phyloP scores from a whole-genome alignment of 2,888 invertebrate genomes.

The Mallateleia sp. region DNA sequence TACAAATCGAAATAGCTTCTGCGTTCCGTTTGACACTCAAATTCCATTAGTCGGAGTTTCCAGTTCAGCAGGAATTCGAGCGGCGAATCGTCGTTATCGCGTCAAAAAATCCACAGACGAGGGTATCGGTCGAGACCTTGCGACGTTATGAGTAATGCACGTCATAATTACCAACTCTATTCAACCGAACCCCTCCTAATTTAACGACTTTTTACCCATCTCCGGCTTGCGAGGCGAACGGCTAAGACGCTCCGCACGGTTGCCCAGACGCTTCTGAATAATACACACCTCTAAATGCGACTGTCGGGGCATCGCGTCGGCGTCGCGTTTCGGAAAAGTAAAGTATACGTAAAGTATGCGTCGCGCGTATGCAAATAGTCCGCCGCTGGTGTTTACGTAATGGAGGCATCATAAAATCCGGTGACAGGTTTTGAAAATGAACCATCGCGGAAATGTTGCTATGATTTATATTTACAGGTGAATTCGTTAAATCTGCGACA shows the following conservation, averaged over 20 bases:
- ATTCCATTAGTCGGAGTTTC: conserved; percentile 61
- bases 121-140: conserved; percentile 80
- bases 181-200: conserved; percentile 85
- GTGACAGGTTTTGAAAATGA: conserved; percentile 8
- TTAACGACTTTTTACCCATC: conserved; percentile 86
- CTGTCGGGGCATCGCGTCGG: conserved; percentile 68
- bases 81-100: conserved; percentile 55
- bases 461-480: too few relatives aligned
- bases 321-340: conserved; percentile 45
- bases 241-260: conserved; percentile 79
- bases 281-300: conserved; percentile 83
- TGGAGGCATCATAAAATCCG: neutral
- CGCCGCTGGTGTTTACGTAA: neutral
- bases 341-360: conserved; percentile 28
- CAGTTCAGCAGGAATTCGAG: conserved; percentile 46
- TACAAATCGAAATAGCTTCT: conserved; percentile 49
- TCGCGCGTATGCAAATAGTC: conserved; percentile 27
- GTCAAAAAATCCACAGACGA: conserved; percentile 70
- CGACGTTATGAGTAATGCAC: conserved; percentile 87
- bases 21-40: conserved; percentile 51
- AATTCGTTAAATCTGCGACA: too few relatives aligned
- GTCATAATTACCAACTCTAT: conserved; percentile 86
- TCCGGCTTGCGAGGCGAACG: conserved; percentile 75
- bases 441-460: too few relatives aligned
- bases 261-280: conserved; percentile 86